A percentile compares a stretch with the other conserved stretches of the same genome.
These are phyloP conservation scores for Microctenopoma lineatum DNA, from an alignment of 2,797 vertebrate genomes.

Conservation along the genomic window DNA sequence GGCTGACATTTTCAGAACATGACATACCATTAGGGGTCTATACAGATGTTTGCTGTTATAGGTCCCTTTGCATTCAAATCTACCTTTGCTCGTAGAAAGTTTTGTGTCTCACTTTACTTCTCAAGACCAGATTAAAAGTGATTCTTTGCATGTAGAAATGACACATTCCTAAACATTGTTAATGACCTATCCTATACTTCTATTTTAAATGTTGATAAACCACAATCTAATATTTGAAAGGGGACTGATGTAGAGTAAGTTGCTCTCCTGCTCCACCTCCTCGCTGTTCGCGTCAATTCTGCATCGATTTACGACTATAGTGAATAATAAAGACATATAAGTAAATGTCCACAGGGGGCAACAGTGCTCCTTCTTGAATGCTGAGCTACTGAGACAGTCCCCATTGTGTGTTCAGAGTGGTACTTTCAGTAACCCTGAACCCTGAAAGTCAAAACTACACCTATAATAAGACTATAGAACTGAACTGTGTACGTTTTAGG, in stretches of 20 bases:
- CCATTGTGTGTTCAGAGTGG: background rate
- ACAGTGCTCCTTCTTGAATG: slow-evolving; percentile 46
- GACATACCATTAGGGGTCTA: too few species aligned
- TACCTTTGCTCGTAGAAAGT: too few species aligned
- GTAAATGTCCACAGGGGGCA: slow-evolving; percentile 71
- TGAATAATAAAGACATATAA: background rate
- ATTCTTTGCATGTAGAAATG: background rate
- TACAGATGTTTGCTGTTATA: too few species aligned
- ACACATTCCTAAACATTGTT: background rate
- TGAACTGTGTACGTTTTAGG: background rate
- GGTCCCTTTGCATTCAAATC: too few species aligned
- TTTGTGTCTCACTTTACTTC: too few species aligned
- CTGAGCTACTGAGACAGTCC: background rate
- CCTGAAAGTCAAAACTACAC: background rate
- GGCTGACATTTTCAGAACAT: background rate
- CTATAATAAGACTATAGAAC: rapidly evolving
- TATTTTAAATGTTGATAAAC: background rate
- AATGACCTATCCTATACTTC: background rate
- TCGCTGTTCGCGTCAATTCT: background rate
- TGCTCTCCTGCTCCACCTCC: background rate
- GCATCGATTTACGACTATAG: background rate
- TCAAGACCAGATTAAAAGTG: too few species aligned
- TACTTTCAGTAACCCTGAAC: background rate
- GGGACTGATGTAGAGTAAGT: background rate
- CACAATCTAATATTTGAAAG: background rate